These are phyloP conservation scores for Nephrocerus scutellatus DNA, from an alignment of 2,888 invertebrate genomes.

Conservation along the genomic window DNA sequence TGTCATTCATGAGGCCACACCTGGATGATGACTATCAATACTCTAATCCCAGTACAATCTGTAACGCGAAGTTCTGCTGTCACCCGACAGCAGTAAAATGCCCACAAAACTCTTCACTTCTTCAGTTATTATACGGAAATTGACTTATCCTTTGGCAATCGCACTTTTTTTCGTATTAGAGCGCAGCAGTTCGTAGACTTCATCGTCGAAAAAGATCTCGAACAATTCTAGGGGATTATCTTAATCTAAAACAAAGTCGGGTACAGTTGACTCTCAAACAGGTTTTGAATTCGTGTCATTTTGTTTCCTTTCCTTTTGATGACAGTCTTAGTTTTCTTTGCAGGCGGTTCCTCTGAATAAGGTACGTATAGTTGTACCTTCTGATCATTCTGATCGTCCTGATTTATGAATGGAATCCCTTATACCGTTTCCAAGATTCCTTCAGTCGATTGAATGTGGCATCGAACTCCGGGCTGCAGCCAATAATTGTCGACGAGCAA, in stretches of 20 bases:
- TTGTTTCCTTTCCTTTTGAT: not conserved
- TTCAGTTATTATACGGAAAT: constrained; percentile 2
- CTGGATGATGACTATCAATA: constrained; percentile 4
- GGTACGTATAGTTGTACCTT: not conserved
- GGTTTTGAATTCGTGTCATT: constrained; percentile 2
- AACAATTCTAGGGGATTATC: constrained; percentile 5
- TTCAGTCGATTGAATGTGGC: not conserved
- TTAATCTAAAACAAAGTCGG: constrained; percentile 3
- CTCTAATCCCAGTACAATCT: constrained; percentile 9
- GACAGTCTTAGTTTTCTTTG: too few species aligned
- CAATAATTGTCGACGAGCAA: too few species aligned
- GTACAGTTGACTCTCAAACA: constrained; percentile 2
- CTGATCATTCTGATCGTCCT: not conserved
- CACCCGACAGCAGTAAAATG: constrained; percentile 1
- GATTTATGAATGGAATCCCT: too few species aligned
- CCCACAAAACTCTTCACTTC: constrained; percentile 7
- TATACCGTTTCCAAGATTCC: not conserved
- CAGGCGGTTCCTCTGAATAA: too few species aligned
- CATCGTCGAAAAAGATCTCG: constrained; percentile 5
- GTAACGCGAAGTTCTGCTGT: constrained; percentile 4
- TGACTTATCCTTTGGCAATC: constrained; percentile 2
- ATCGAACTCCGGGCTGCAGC: not conserved
- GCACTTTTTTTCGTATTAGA: constrained; percentile 1
- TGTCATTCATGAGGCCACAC: constrained; percentile 7
- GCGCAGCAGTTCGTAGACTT: not conserved